Evolutionary conservation across 2,797 vertebrate species (phyloP).

Genomic region (Orestias chungarensis): DNA sequence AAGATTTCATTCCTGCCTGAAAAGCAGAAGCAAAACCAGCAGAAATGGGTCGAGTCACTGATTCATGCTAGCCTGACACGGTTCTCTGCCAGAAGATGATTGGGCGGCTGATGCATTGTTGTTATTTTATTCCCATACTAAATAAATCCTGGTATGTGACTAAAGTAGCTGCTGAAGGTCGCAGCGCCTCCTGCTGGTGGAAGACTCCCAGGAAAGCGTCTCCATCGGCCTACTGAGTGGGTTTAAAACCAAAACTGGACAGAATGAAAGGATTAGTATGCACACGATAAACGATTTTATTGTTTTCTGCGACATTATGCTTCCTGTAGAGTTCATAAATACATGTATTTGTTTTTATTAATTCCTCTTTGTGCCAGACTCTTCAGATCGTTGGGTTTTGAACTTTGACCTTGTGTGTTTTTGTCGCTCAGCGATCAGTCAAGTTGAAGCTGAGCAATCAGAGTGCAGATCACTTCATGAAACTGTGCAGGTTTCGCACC

Average conservation of each 20-base stretch:
- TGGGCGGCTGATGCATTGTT: conserved; percentile 8
- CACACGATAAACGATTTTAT: neutral
- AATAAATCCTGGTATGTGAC: conserved; percentile 16
- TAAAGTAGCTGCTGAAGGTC: neutral
- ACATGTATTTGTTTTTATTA: neutral
- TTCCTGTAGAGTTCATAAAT: neutral
- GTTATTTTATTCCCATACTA: conserved; percentile 38
- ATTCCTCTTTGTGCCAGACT: neutral
- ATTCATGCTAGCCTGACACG: neutral
- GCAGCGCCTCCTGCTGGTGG: conserved; percentile 31
- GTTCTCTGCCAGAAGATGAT: neutral
- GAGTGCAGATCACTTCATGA: neutral
- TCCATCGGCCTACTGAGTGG: neutral
- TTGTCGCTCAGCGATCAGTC: neutral
- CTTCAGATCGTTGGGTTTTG: neutral
- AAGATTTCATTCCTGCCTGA: neutral
- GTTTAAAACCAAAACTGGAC: too few relatives aligned
- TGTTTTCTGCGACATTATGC: too few relatives aligned
- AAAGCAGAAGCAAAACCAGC: neutral
- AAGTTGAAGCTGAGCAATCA: neutral
- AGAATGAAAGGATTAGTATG: neutral
- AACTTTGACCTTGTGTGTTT: neutral
- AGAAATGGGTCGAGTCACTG: neutral
- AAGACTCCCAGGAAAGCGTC: neutral
- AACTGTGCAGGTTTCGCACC: neutral